Conservation (phyloP, 2,113 vertebrate genomes). For the Bombycilla garrulus region DNA sequence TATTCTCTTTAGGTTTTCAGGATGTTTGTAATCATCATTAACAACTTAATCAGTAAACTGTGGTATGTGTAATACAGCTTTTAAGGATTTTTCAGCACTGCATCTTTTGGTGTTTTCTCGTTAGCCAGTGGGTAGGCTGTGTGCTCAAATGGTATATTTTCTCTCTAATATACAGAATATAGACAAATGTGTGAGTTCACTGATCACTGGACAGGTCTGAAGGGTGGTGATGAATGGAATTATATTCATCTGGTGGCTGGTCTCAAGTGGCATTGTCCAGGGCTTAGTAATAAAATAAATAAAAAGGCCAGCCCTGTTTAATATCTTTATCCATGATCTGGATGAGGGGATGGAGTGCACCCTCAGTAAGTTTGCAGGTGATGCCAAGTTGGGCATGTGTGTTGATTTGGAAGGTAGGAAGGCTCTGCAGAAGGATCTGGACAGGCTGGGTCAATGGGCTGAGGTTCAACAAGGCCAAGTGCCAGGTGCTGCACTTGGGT, state of each 20-base stretch:
- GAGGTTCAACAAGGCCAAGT: not conserved
- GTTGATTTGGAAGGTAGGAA: not conserved
- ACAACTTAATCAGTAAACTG: not conserved
- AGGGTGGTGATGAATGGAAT: not conserved
- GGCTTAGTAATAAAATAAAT: not conserved
- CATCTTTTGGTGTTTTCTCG: not conserved
- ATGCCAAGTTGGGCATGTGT: not conserved
- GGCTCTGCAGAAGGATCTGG: not conserved
- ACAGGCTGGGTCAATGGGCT: rapidly evolving
- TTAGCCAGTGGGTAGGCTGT: rapidly evolving
- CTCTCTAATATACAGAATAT: not conserved
- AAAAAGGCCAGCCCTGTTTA: not conserved
- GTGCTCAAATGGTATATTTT: not conserved
- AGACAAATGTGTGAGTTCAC: not conserved
- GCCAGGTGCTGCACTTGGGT: rapidly evolving
- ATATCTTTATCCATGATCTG: not conserved
- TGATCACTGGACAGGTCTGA: not conserved
- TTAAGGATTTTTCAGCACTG: not conserved
- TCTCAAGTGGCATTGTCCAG: not conserved
- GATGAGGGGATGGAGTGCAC: not conserved
- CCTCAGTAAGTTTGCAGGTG: not conserved
- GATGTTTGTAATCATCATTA: not conserved
- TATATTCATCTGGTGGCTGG: rapidly evolving
- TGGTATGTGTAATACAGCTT: not conserved
- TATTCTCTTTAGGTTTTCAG: not conserved